phyloP scores from a whole-genome alignment of 2,113 vertebrate genomes.

The Oxyura jamaicensis region DNA sequence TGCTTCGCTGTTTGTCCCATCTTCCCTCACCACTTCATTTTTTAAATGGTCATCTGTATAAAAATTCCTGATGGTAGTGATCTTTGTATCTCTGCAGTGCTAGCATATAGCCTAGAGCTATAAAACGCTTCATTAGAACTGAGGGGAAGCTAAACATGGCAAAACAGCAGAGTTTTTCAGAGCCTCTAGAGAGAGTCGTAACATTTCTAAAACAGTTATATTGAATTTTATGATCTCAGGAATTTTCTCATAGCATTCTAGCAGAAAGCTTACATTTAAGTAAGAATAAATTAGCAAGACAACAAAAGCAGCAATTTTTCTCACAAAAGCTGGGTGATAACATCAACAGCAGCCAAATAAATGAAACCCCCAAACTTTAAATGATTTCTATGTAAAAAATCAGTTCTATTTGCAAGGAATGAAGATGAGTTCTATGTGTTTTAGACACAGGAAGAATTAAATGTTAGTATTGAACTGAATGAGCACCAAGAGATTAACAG shows the following conservation, averaged over 20 bases:
- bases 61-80: slow-evolving; percentile 17
- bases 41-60: slow-evolving; percentile 21
- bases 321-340: neutral
- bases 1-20: neutral
- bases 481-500: slow-evolving; percentile 44
- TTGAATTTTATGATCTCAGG: neutral
- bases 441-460: slow-evolving; percentile 5
- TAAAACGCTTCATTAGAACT: neutral
- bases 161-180: neutral
- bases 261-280: neutral
- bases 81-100: neutral
- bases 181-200: neutral
- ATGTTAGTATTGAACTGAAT: slow-evolving; percentile 5
- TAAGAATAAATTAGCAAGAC: neutral
- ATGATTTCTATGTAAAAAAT: neutral
- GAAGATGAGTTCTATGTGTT: neutral
- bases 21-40: neutral
- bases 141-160: neutral
- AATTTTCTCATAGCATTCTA: neutral
- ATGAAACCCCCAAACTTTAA: neutral
- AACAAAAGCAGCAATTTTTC: neutral
- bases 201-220: neutral
- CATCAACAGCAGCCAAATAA: neutral
- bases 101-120: slow-evolving; percentile 28
- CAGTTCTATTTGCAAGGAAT: neutral